Evolutionary conservation across 2,797 vertebrate genomes (phyloP), one percentile per base, ranked within the genome.

Genomic region (Sebastes kiyomatsui): DNA sequence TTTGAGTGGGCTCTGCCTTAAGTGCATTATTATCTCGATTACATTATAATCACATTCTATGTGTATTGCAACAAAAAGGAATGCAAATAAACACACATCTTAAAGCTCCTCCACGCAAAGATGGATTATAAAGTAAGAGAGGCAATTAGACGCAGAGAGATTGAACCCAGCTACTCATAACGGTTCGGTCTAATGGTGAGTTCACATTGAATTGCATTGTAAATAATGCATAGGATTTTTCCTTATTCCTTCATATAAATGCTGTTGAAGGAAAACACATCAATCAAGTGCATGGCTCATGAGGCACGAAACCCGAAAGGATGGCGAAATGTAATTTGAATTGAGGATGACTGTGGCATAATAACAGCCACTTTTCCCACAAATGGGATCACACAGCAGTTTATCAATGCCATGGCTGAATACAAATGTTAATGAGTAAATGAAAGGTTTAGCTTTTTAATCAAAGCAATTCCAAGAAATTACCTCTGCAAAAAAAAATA

Each of bases 271-370:
- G 18, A 81, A 77, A 81, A 81, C n/a, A 61, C 58, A 76, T 79
- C 46, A 80, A 87, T 79, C 52, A 55, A 74, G 60, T 54, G 35
- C 12, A 66, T 18, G 18, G 38, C 42, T 79, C 68, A 79, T 67
- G 55, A 88, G 55, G 56, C 52, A 75, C 54, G 18, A 84, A 75
- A 80, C 27, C 59, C 6, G 6, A 72, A 61, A 14, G 30, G 28
- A 54, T 46, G 27, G 46, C 1, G 1, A 78, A 79, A 88, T 67
- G 58, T 35, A 72, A 87, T 75, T 70, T 88, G 14, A 77, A 72
- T 28, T 46, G 10, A 76, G 28, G 38, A 52, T 80, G 62, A 56
- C 23, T 60, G 12, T 12, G 10, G 46, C 32, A 75, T 54, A 58
- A 81, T 55, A 68, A 80, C 8, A 25, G 35, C 28, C 33, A 62